Percentiles rank a stretch among this genome's conserved stretches.
Evolutionary conservation across 2,113 vertebrate species (phyloP).

Genomic region (Clupea harengus): DNA sequence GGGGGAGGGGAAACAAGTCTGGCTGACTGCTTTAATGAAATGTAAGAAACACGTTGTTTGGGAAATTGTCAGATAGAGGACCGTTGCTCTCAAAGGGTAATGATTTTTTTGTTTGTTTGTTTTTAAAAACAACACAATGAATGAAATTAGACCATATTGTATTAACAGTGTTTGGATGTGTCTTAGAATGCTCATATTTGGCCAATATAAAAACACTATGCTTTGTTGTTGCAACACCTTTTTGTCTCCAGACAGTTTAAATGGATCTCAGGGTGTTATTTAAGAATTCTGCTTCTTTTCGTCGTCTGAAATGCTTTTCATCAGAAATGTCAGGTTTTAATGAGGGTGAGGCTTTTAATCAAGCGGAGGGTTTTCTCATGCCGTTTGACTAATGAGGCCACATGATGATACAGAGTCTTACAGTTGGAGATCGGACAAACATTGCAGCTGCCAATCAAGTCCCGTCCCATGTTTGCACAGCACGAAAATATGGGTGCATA

Average conservation of each 20-base stretch:
- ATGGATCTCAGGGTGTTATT: background rate
- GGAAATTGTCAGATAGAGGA: background rate
- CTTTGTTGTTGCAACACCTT: background rate
- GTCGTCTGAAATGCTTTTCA: background rate
- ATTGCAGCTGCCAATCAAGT: slow-evolving; percentile 7
- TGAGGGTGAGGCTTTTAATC: slow-evolving; percentile 10
- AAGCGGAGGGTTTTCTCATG: background rate
- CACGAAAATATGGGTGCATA: slow-evolving; percentile 1
- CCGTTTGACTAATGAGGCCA: background rate
- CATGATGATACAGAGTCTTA: background rate
- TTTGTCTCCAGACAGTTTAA: background rate
- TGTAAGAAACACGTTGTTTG: background rate
- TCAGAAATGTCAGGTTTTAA: slow-evolving; percentile 17
- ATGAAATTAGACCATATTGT: background rate
- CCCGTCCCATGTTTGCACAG: background rate
- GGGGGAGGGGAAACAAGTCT: background rate
- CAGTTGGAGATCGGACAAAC: background rate
- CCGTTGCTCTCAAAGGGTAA: background rate
- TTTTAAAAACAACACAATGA: background rate
- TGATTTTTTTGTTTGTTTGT: background rate
- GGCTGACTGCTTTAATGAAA: background rate
- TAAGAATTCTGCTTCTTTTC: background rate
- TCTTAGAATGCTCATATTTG: background rate
- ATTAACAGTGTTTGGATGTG: background rate
- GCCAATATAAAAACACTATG: background rate